Percentiles rank a stretch among this genome's conserved stretches.
phyloP scores from a whole-genome alignment of 2,113 vertebrate species.

The Bos javanicus region DNA sequence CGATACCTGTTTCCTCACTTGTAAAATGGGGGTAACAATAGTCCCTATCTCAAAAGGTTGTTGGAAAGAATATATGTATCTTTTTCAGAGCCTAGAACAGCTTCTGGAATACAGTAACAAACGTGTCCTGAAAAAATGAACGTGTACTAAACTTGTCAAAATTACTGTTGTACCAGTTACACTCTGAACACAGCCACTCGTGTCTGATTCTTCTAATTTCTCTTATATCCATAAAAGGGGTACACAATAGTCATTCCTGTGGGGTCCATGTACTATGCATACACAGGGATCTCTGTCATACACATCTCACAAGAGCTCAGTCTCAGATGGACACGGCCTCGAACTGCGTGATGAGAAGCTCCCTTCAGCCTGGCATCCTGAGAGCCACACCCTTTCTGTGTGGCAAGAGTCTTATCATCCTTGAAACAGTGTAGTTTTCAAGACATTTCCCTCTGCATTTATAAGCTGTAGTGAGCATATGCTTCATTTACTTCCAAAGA shows the following conservation, averaged over 20 bases:
- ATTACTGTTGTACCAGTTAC: neutral
- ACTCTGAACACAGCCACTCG: neutral
- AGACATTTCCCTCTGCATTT: neutral
- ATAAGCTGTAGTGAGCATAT: neutral
- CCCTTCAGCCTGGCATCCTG: neutral
- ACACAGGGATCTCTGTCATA: neutral
- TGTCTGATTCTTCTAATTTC: neutral
- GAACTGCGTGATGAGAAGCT: neutral
- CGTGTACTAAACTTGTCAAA: neutral
- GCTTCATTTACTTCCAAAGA: conserved; percentile 50
- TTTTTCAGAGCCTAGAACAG: neutral
- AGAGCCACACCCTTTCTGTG: neutral
- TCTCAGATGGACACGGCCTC: neutral
- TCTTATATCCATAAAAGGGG: neutral
- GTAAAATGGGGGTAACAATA: neutral
- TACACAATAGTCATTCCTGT: neutral
- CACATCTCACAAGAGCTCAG: neutral
- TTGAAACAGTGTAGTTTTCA: conserved; percentile 16
- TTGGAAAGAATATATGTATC: neutral
- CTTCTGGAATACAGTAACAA: neutral
- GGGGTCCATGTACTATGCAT: neutral
- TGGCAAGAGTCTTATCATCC: neutral
- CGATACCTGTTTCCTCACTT: neutral
- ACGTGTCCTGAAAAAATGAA: neutral
- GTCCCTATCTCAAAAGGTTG: neutral